Evolutionary conservation across 2,113 vertebrate species (phyloP), one percentile per base, ranked within the genome.

Genomic region (Gallinago jamesoni): DNA sequence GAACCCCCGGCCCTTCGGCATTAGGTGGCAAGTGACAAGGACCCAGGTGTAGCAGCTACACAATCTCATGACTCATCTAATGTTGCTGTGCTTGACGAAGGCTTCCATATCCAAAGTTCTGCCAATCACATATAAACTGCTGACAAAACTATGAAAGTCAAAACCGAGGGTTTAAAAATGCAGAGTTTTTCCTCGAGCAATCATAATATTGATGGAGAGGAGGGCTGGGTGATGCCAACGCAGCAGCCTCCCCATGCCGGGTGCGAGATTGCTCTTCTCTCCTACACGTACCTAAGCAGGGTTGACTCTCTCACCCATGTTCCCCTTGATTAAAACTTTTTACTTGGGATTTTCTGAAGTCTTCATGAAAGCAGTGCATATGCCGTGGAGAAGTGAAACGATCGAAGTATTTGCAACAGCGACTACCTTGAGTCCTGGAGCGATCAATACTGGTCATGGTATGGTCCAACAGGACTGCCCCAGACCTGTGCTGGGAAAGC

Each of bases 191-290:
- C 75, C 39, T 33, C 16, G 20, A 88, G 67, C 0, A 0, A 85
- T 93, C 90, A 90, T 22, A 96, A 94, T 76, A 96, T 85, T 96
- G 94, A 88, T 93, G 80, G 89, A 91, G 89, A 96, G 81, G 66
- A 62, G 89, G 87, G 22, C 79, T 91, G 91, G 48, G 67, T 47
- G 78, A 82, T 63, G 35, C 0, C 3, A 79, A 69, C 3, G 15
- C 70, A 63, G 53, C 48, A 80, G 67, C 35, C 78, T 93, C 41
- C 43, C 87, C 78, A 31, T 18, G 53, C 24, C 78, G 73, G 87
- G 74, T 85, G 67, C 70, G 79, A 76, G 68, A 86, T 69, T 88
- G 70, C 82, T 88, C 41, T 63, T 91, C 37, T 59, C 41, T 5
- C 77, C 91, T 69, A 66, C 82, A 63, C 2, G 1, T 18, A 48